Base-by-base conservation (phyloP, 1,140 invertebrate genomes). In the Lamellibrachia luymesi region DNA sequence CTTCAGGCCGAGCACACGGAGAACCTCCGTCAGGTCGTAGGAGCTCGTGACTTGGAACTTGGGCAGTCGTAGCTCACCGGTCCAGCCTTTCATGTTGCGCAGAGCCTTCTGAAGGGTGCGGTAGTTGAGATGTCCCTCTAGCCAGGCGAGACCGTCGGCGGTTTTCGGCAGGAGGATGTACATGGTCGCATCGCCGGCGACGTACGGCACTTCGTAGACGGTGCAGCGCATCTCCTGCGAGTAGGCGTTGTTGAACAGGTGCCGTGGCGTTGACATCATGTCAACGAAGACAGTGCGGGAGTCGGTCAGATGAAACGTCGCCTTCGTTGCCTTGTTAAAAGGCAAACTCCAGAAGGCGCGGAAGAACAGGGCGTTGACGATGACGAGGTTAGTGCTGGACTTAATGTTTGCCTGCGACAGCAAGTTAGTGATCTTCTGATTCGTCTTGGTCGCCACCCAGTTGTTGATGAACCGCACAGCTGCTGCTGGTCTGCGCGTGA, bases 321-420 rank as follows among this genome's bases (percentile, higher is more conserved):
- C 64, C 64, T 80, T 80, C 6, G 64, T 80, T 2, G 64, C 64
- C 17, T 80, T 56, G 13, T 89, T 4, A 56, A 92, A 92, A 5
- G 25, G 25, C 38, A 50, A 27, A 80, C 27, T 80, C 92, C 92
- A 92, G 25, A 51, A 27, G 1, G 5, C 92, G 27, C 90, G 27
- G 92, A 92, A 80, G 38, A 89, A 92, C 51, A 92, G 50, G 51
- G 92, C 92, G 50, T 92, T 92, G n/a, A 92, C 52, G 38, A 92
- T 51, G 13, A 92, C 56, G 22, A 92, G 17, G 50, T 90, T 51
- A 4, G 92, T 89, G 8, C 13, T 49, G 8, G 50, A 10, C 64
- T 89, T 50, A 10, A 92, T 8, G n/a, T 80, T 7, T 8, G 4
- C 51, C 10, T 51, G 8, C 4, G 25, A 25, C 51, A 92, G n/a